Percentiles rank a stretch among this genome's conserved stretches.
Conservation (phyloP, 2,888 invertebrate genomes). For the Perizoma flavofasciatum region DNA sequence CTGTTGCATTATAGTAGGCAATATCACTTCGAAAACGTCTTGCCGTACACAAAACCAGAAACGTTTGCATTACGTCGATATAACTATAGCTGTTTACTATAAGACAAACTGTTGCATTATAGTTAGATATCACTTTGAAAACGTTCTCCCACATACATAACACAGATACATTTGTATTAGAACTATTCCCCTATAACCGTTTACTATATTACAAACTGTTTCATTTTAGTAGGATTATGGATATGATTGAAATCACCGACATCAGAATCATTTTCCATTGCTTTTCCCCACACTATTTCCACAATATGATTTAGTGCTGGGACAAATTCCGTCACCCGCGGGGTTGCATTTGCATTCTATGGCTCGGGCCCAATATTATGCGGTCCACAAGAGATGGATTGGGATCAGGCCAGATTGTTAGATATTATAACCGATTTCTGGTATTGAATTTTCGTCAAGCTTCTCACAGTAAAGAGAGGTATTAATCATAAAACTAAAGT, state of each 20-base stretch:
- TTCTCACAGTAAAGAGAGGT: too few species aligned
- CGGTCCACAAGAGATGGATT: constrained; percentile 14
- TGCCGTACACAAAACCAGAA: too few species aligned
- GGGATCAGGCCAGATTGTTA: constrained; percentile 19
- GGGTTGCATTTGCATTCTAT: constrained; percentile 39
- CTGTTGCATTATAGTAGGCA: background rate
- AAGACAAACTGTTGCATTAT: background rate
- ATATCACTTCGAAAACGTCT: background rate
- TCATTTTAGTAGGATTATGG: too few species aligned
- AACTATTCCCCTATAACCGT: too few species aligned
- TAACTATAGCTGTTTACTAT: too few species aligned
- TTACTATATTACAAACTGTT: too few species aligned
- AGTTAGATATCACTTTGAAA: background rate
- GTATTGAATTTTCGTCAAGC: too few species aligned
- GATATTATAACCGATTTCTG: background rate
- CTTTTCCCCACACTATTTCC: background rate
- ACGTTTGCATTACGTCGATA: too few species aligned
- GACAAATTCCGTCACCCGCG: constrained; percentile 27
- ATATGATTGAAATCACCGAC: background rate
- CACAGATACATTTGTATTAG: too few species aligned
- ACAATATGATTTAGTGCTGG: constrained; percentile 29
- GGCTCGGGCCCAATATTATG: constrained; percentile 15
- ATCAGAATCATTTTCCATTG: background rate
- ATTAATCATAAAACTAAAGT: too few species aligned
- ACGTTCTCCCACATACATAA: too few species aligned